These are phyloP conservation scores for Tiliacea citrago DNA, from an alignment of 2,888 invertebrate species.

Conservation along the genomic window DNA sequence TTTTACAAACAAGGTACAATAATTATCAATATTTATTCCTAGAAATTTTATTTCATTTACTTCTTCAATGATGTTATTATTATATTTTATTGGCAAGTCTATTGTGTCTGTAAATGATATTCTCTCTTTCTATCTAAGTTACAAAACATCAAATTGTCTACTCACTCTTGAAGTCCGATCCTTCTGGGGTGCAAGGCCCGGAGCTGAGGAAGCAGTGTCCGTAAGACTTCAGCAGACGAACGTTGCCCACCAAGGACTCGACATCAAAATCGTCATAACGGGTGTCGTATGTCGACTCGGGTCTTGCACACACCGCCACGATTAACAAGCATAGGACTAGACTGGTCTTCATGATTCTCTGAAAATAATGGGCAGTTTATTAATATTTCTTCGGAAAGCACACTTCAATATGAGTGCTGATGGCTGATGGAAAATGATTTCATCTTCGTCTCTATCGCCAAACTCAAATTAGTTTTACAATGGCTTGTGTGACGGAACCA, in stretches of 20 bases:
- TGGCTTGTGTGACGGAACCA: too few species aligned
- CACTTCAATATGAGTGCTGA: not conserved
- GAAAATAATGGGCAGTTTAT: constrained; percentile 29
- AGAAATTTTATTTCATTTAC: too few species aligned
- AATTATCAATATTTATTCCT: too few species aligned
- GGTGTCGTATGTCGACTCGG: constrained; percentile 89
- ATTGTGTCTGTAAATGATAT: not conserved
- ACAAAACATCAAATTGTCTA: constrained; percentile 41
- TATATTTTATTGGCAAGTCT: too few species aligned
- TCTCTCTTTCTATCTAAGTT: not conserved
- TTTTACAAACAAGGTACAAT: too few species aligned
- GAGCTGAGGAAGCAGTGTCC: constrained; percentile 92
- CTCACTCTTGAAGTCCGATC: constrained; percentile 93
- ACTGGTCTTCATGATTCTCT: constrained; percentile 75
- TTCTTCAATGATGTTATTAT: too few species aligned
- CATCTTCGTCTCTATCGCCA: not conserved
- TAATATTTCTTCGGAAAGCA: not conserved
- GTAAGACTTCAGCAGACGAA: constrained; percentile 92
- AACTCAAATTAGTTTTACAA: not conserved
- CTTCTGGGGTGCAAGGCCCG: constrained; percentile 93
- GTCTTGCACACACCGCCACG: constrained; percentile 80
- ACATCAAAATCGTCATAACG: constrained; percentile 93
- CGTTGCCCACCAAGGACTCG: constrained; percentile 91
- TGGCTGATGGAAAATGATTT: not conserved
- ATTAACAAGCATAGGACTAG: constrained; percentile 72